phyloP scores from a whole-genome alignment of 2,113 vertebrate species.

The Hemibagrus wyckioides region DNA sequence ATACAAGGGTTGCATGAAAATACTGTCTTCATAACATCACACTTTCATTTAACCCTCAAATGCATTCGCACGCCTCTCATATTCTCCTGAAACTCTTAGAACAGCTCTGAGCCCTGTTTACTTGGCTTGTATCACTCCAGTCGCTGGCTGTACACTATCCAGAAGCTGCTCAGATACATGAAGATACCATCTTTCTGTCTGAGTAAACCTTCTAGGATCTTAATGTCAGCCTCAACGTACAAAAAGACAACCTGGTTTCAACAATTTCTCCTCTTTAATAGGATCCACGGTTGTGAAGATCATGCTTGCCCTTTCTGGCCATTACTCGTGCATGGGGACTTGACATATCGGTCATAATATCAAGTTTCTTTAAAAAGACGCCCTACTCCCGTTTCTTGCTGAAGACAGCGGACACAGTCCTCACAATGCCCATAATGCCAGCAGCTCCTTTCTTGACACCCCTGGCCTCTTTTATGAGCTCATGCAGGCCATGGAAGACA shows the following conservation, averaged over 20 bases:
- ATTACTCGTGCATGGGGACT: constrained; percentile 4
- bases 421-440: constrained; percentile 65
- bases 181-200: constrained; percentile 4
- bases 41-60: constrained; percentile 12
- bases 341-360: background rate
- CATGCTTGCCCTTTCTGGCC: background rate
- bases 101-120: background rate
- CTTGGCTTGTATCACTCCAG: background rate
- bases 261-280: background rate
- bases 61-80: background rate
- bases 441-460: constrained; percentile 56
- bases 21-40: background rate
- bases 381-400: constrained; percentile 62
- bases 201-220: constrained; percentile 10
- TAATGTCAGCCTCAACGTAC: constrained; percentile 25
- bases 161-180: constrained; percentile 3
- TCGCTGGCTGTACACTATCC: background rate
- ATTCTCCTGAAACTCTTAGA: background rate
- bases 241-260: constrained; percentile 21
- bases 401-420: constrained; percentile 67
- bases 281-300: background rate
- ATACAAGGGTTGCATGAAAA: background rate
- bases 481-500: constrained; percentile 67
- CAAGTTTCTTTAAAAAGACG: background rate
- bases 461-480: constrained; percentile 58